Evolutionary conservation across 2,797 vertebrate species (phyloP).

Genomic region (Okamejei kenojei): DNA sequence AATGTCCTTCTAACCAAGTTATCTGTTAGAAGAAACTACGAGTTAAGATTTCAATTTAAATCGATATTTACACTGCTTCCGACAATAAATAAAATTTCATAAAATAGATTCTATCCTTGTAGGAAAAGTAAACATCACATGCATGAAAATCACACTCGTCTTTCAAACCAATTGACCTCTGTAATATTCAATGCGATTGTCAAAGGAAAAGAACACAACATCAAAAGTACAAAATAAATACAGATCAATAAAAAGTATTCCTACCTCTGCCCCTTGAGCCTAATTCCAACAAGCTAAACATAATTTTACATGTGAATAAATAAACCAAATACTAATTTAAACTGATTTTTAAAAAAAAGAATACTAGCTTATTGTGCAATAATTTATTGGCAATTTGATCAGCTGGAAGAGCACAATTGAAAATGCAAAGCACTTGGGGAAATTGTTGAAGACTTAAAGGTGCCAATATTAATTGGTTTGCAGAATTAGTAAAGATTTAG

Average conservation of each 20-base stretch:
- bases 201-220: background rate
- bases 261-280: background rate
- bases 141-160: background rate
- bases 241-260: background rate
- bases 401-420: background rate
- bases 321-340: background rate
- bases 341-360: background rate
- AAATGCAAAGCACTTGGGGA: background rate
- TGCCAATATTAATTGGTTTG: background rate
- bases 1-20: slow-evolving; percentile 97
- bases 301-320: background rate
- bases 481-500: background rate
- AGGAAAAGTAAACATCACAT: background rate
- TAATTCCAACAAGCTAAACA: background rate
- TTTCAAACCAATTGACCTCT: background rate
- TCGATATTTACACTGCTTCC: background rate
- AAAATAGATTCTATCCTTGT: background rate
- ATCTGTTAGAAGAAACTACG: slow-evolving; percentile 64
- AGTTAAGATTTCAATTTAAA: background rate
- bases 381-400: background rate
- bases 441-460: background rate
- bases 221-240: background rate
- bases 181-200: background rate
- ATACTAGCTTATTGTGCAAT: background rate
- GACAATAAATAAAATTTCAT: background rate